phyloP scores from a whole-genome alignment of 2,888 invertebrate genomes.

The Leucophora obtusa region DNA sequence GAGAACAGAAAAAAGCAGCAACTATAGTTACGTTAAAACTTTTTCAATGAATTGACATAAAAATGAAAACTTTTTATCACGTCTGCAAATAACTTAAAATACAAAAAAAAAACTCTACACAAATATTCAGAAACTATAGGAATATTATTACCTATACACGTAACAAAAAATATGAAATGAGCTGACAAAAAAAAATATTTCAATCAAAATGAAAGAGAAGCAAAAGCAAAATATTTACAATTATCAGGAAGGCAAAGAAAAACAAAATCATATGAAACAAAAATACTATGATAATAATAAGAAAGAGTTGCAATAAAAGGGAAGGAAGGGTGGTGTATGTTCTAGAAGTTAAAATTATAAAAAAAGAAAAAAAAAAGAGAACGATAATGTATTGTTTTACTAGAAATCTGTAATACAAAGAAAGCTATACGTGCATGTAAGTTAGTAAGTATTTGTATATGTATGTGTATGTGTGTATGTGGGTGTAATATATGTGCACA shows the following conservation, averaged over 20 bases:
- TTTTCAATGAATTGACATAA: conserved; percentile 36
- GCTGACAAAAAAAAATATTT: conserved; percentile 16
- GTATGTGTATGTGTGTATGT: background rate
- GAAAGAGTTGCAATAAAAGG: conserved; percentile 5
- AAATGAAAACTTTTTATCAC: conserved; percentile 44
- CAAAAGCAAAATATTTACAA: conserved; percentile 34
- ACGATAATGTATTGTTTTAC: conserved; percentile 33
- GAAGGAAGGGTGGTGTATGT: background rate
- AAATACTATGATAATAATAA: background rate
- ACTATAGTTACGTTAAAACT: conserved; percentile 29
- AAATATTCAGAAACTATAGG: conserved; percentile 7
- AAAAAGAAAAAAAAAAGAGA: background rate
- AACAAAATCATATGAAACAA: background rate
- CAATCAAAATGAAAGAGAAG: conserved; percentile 18
- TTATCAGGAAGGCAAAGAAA: conserved; percentile 18
- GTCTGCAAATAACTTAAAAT: conserved; percentile 29
- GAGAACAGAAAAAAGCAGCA: background rate
- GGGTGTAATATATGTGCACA: conserved; percentile 15
- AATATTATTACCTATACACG: background rate
- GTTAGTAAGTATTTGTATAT: background rate
- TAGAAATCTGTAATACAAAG: conserved; percentile 10
- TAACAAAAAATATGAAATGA: background rate
- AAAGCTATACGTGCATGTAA: conserved; percentile 1
- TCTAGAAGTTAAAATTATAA: conserved; percentile 1
- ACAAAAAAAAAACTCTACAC: background rate